Evolutionary conservation across 2,797 vertebrate species (phyloP).

Genomic region (Gymnothorax reevesii): DNA sequence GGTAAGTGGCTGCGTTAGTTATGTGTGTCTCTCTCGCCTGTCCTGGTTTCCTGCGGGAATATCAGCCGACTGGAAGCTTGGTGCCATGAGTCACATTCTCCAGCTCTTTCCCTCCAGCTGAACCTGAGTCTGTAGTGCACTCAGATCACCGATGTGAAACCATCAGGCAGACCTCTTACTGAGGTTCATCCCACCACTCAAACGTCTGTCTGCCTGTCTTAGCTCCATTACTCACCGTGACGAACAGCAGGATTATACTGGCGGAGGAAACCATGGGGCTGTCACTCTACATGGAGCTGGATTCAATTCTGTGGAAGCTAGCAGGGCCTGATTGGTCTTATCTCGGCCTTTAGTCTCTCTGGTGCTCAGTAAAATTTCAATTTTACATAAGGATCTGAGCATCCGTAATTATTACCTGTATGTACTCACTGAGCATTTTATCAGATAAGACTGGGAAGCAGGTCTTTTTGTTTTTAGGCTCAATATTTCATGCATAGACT

Average conservation of each 20-base stretch:
- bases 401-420: neutral
- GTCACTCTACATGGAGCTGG: neutral
- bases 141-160: neutral
- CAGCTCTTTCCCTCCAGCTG: neutral
- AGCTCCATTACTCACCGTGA: constrained; percentile 55
- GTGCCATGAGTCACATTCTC: neutral
- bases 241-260: constrained; percentile 49
- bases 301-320: neutral
- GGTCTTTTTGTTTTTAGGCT: too few species aligned
- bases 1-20: neutral
- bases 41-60: neutral
- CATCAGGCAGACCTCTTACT: constrained; percentile 11
- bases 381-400: neutral
- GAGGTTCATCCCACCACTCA: neutral
- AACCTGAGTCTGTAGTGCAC: neutral
- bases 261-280: neutral
- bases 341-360: neutral
- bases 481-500: too few species aligned
- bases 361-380: neutral
- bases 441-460: too few species aligned
- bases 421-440: too few species aligned
- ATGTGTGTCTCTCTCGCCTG: neutral
- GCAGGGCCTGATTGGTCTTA: neutral
- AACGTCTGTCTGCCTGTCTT: neutral
- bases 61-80: neutral